phyloP scores from a whole-genome alignment of 2,888 invertebrate genomes.

The Dinocampus coccinellae region DNA sequence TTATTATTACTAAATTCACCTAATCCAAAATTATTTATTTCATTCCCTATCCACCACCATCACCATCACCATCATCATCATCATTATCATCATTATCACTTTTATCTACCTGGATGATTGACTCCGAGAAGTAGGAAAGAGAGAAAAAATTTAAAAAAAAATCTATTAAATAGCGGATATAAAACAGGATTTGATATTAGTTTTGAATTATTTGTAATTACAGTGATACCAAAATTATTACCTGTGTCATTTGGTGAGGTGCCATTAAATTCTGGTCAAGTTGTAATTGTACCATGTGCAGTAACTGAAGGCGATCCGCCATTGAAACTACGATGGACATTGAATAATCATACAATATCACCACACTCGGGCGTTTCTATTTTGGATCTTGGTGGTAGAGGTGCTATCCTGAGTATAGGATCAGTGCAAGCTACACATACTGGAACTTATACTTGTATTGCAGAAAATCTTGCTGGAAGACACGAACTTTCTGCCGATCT shows the following conservation, averaged over 20 bases:
- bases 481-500: conserved; percentile 72
- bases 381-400: conserved; percentile 76
- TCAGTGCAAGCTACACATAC: conserved; percentile 73
- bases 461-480: conserved; percentile 73
- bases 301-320: conserved; percentile 77
- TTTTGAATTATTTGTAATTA: conserved; percentile 48
- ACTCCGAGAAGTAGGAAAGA: background rate
- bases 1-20: conserved; percentile 23
- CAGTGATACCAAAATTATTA: conserved; percentile 67
- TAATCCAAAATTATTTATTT: conserved; percentile 16
- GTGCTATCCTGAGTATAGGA: conserved; percentile 75
- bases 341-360: conserved; percentile 67
- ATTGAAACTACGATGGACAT: conserved; percentile 75
- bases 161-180: too few species aligned
- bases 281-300: conserved; percentile 74
- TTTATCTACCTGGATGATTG: background rate
- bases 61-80: background rate
- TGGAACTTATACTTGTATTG: conserved; percentile 75
- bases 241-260: conserved; percentile 75
- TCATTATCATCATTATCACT: background rate
- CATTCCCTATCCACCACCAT: conserved; percentile 1
- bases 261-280: conserved; percentile 75
- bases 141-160: too few species aligned
- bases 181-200: background rate
- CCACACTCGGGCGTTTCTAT: conserved; percentile 71